Conservation (phyloP, 1,140 invertebrate species). For the Rhyzopertha dominica region DNA sequence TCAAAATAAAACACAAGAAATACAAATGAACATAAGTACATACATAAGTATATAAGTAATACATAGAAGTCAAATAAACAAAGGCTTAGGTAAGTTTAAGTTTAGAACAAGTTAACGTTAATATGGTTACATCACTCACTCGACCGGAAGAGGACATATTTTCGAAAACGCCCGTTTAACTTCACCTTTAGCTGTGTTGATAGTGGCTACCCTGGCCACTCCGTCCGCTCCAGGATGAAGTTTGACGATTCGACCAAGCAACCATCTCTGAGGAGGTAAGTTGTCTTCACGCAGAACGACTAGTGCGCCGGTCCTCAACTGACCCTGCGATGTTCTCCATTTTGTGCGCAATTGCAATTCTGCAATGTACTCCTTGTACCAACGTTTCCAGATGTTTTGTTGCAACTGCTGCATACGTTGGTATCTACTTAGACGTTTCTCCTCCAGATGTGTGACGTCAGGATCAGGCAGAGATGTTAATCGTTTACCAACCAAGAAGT, state of each 20-base stretch:
- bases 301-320: neutral
- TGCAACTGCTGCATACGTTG: neutral
- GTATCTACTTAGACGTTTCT: neutral
- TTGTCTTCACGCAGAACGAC: neutral
- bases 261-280: neutral
- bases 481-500: conserved; percentile 1
- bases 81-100: too few species aligned
- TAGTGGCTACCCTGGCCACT: neutral
- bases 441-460: neutral
- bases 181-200: neutral
- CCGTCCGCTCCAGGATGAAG: neutral
- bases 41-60: too few species aligned
- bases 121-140: too few species aligned
- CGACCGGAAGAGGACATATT: neutral
- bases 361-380: neutral
- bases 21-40: too few species aligned
- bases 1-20: too few species aligned
- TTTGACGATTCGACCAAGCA: neutral
- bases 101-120: too few species aligned
- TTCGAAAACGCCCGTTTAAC: neutral
- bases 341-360: neutral
- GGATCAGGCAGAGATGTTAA: neutral
- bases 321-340: neutral
- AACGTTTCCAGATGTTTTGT: neutral
- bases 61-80: too few species aligned